Evolutionary conservation across 1,140 invertebrate genomes (phyloP).

Genomic region (Conus betulinus): DNA sequence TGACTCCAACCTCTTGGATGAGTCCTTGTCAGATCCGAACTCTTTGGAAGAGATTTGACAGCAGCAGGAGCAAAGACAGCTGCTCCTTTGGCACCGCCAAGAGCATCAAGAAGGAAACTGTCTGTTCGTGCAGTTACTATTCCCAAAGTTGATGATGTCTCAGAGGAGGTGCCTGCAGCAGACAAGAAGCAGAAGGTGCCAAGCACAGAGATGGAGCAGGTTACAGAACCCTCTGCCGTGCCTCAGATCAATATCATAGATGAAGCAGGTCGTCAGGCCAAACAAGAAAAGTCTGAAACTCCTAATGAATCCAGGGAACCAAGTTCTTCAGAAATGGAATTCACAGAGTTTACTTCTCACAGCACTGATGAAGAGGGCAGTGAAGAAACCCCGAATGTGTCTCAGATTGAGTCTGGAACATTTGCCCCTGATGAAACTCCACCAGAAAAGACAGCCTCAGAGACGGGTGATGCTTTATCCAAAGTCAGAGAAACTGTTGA

Average conservation of each 20-base stretch:
- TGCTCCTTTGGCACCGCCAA: background rate
- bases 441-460: background rate
- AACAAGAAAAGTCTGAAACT: background rate
- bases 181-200: background rate
- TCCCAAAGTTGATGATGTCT: background rate
- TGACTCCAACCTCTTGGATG: constrained; percentile 24
- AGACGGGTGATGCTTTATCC: background rate
- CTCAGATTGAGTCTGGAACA: background rate
- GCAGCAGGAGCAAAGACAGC: background rate
- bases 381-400: background rate
- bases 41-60: constrained; percentile 23
- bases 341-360: constrained; percentile 29
- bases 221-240: background rate
- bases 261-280: background rate
- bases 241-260: no score
- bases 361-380: constrained; percentile 13
- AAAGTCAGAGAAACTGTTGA: background rate
- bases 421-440: background rate
- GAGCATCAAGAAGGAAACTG: background rate
- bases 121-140: background rate
- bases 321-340: constrained; percentile 20
- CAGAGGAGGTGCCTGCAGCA: background rate
- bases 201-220: background rate
- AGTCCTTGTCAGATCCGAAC: background rate
- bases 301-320: background rate